Conservation (phyloP, 2,888 invertebrate genomes). For the Saturnia pavonia region DNA sequence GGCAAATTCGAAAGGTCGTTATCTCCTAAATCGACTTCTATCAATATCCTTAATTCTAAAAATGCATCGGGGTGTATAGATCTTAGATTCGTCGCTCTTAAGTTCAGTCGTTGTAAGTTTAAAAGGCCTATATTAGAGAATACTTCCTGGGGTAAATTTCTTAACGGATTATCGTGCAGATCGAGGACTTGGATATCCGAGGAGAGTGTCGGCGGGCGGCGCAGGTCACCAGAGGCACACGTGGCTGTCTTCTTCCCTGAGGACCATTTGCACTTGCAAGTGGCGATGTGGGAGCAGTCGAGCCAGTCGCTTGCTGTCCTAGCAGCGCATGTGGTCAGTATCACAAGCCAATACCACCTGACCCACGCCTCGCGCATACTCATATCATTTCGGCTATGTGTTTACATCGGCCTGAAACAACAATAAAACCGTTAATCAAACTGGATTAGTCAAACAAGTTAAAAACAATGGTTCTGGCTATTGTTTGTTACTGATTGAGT, state of each 20-base stretch:
- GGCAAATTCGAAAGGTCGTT: conserved; percentile 89
- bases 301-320: conserved; percentile 88
- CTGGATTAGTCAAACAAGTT: conserved; percentile 53
- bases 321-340: conserved; percentile 76
- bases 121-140: conserved; percentile 90
- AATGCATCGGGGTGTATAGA: conserved; percentile 93
- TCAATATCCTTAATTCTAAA: conserved; percentile 90
- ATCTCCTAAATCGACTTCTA: conserved; percentile 93
- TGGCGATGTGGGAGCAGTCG: conserved; percentile 90
- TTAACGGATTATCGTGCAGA: conserved; percentile 90
- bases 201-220: conserved; percentile 86
- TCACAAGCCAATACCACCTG: conserved; percentile 79
- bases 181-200: conserved; percentile 87
- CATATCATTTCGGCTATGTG: conserved; percentile 79
- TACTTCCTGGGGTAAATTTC: conserved; percentile 88
- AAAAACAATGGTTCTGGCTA: conserved; percentile 30
- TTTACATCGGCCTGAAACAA: conserved; percentile 79
- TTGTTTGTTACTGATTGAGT: conserved; percentile 27
- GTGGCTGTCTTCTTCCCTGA: conserved; percentile 94
- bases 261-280: conserved; percentile 95
- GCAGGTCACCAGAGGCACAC: conserved; percentile 91
- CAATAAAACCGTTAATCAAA: conserved; percentile 55
- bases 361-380: conserved; percentile 81
- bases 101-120: conserved; percentile 91
- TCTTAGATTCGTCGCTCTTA: conserved; percentile 88